Evolutionary conservation across 2,888 invertebrate species (phyloP).

Genomic region (Zonitis immaculata): DNA sequence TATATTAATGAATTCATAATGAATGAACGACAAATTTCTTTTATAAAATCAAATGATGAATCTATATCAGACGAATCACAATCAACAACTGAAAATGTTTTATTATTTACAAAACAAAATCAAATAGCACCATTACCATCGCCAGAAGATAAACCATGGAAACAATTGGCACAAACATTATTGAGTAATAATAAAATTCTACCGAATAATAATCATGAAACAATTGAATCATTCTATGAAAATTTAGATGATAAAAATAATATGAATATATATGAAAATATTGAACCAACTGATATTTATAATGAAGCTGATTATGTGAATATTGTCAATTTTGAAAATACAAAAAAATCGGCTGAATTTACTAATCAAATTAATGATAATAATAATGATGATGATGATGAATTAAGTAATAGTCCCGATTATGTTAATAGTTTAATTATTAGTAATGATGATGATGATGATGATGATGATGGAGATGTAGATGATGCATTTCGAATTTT

Average conservation of each 20-base stretch:
- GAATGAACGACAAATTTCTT: neutral
- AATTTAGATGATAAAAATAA: conserved; percentile 9
- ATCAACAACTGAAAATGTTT: conserved; percentile 12
- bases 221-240: neutral
- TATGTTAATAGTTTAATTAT: conserved; percentile 31
- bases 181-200: conserved; percentile 29
- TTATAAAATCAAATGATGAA: neutral
- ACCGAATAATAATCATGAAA: conserved; percentile 9
- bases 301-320: conserved; percentile 37
- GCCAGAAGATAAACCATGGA: conserved; percentile 48
- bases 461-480: conserved; percentile 26
- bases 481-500: conserved; percentile 41
- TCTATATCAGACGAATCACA: conserved; percentile 11
- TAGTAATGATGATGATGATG: conserved; percentile 25
- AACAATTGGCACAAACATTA: conserved; percentile 38
- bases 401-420: conserved; percentile 11
- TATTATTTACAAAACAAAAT: conserved; percentile 10
- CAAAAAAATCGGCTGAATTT: conserved; percentile 28
- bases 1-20: conserved; percentile 1
- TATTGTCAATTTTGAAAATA: conserved; percentile 33
- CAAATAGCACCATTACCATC: conserved; percentile 45
- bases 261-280: conserved; percentile 13
- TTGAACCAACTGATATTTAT: conserved; percentile 20
- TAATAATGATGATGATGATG: conserved; percentile 14
- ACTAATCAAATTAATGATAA: conserved; percentile 26